A percentile compares a stretch with the other conserved stretches of the same genome.
Evolutionary conservation across 2,888 invertebrate species (phyloP).

Genomic region (Perizoma affinitatum): DNA sequence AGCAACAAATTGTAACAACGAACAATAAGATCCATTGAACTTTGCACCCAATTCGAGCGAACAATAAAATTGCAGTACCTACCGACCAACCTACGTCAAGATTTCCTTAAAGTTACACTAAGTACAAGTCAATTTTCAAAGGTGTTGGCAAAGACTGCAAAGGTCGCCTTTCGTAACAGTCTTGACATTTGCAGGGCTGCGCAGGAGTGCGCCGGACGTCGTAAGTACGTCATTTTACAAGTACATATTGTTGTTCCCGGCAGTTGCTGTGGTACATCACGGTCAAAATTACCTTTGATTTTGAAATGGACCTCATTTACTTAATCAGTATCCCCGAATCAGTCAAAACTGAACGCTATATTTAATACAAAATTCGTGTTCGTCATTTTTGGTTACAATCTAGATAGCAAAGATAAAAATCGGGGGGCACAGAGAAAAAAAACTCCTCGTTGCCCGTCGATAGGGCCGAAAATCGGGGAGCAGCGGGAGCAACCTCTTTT

Average conservation of each 20-base stretch:
- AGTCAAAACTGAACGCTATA: too few species aligned
- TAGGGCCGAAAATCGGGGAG: too few species aligned
- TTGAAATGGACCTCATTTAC: too few species aligned
- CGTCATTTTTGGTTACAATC: too few species aligned
- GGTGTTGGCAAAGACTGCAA: conserved; percentile 53
- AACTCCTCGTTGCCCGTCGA: too few species aligned
- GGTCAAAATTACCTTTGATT: too few species aligned
- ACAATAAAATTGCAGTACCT: conserved; percentile 44
- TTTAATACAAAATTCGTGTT: too few species aligned
- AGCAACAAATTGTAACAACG: conserved; percentile 34
- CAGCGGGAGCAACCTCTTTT: too few species aligned
- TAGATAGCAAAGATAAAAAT: too few species aligned
- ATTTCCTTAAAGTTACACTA: conserved; percentile 54
- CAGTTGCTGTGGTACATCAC: not conserved
- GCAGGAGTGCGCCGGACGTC: conserved; percentile 46
- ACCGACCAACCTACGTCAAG: conserved; percentile 42
- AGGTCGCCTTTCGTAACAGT: conserved; percentile 71
- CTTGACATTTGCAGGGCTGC: conserved; percentile 71
- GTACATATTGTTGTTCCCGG: not conserved
- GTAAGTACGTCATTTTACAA: conserved; percentile 44
- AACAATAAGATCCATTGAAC: conserved; percentile 36
- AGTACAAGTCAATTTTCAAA: conserved; percentile 65
- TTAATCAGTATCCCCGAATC: too few species aligned
- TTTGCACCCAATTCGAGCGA: conserved; percentile 39
- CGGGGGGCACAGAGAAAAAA: too few species aligned